These are phyloP conservation scores for Zaprionus gabonicus DNA, from an alignment of 1,140 invertebrate genomes.

Conservation along the genomic window DNA sequence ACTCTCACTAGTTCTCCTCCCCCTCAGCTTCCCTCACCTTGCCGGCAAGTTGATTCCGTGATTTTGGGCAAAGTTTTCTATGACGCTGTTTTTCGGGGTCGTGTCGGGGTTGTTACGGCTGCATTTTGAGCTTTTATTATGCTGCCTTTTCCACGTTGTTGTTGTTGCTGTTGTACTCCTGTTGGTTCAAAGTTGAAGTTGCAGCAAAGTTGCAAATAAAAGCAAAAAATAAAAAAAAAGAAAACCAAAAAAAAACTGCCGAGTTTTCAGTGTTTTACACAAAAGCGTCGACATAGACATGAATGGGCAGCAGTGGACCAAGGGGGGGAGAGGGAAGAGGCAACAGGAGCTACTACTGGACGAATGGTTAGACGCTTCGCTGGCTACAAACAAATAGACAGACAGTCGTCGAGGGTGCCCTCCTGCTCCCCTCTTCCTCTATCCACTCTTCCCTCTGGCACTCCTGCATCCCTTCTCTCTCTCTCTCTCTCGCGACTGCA, in stretches of 20 bases:
- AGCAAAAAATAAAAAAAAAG: slow-evolving; percentile 36
- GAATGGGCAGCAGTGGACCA: slow-evolving; percentile 49
- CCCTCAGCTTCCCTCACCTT: slow-evolving; percentile 12
- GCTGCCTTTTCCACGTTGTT: slow-evolving; percentile 16
- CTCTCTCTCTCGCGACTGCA: slow-evolving; percentile 49
- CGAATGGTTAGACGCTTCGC: slow-evolving; percentile 79
- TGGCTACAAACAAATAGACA: slow-evolving; percentile 78
- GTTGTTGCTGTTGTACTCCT: slow-evolving; percentile 45
- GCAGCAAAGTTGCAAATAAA: slow-evolving; percentile 59
- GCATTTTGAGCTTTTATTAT: slow-evolving; percentile 81
- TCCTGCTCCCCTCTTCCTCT: too few species aligned
- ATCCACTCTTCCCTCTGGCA: too few species aligned
- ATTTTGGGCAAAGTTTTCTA: slow-evolving; percentile 69
- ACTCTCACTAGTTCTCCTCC: slow-evolving; percentile 30
- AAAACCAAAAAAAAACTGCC: slow-evolving; percentile 50
- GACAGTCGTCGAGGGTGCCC: slow-evolving; percentile 23
- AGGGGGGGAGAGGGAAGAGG: background rate
- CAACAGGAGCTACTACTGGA: slow-evolving; percentile 41
- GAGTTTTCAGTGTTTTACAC: slow-evolving; percentile 81
- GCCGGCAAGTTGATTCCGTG: slow-evolving; percentile 75
- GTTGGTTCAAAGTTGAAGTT: slow-evolving; percentile 76
- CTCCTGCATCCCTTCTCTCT: background rate
- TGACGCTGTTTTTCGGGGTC: slow-evolving; percentile 50
- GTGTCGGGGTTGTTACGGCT: slow-evolving; percentile 46
- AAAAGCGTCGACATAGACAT: slow-evolving; percentile 76